Percentiles rank a stretch among this genome's conserved stretches.
phyloP scores from a whole-genome alignment of 2,888 invertebrate species.

The Aethes cnicana region DNA sequence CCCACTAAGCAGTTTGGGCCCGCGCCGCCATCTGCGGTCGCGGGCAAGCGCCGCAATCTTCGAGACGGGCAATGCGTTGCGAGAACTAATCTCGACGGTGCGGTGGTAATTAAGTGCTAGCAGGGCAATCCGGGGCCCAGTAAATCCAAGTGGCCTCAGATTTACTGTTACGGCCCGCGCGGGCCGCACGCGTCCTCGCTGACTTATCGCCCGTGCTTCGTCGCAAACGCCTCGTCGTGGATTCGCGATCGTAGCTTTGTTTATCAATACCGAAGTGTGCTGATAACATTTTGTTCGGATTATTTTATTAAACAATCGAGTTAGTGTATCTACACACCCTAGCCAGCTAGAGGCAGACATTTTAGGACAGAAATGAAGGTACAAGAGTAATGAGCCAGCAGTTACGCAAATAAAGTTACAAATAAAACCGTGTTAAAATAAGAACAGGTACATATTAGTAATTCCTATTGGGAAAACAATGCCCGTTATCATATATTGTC shows the following conservation, averaged over 20 bases:
- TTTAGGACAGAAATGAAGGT: no score
- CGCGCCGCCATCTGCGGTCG: background rate
- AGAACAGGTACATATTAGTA: no score
- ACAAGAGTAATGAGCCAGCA: no score
- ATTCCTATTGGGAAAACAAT: no score
- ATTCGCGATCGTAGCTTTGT: conserved; percentile 11
- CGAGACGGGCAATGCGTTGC: conserved; percentile 45
- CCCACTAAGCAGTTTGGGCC: background rate
- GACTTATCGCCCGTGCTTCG: conserved; percentile 56
- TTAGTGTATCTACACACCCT: no score
- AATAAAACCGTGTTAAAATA: no score
- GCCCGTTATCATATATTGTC: no score
- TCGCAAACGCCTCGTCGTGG: conserved; percentile 5
- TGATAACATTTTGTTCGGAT: conserved; percentile 5
- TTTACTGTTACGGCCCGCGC: conserved; percentile 71
- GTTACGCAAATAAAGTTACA: no score
- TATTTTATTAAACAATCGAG: no score
- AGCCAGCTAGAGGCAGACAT: no score
- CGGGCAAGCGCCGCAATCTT: background rate
- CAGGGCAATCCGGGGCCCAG: conserved; percentile 51
- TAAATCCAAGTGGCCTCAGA: conserved; percentile 74
- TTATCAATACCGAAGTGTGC: conserved; percentile 15
- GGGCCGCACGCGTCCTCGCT: conserved; percentile 33
- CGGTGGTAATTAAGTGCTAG: conserved; percentile 69
- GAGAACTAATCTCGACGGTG: conserved; percentile 65